Base-by-base conservation (phyloP, 2,113 vertebrate species). In the Neolamprologus falcicula region DNA sequence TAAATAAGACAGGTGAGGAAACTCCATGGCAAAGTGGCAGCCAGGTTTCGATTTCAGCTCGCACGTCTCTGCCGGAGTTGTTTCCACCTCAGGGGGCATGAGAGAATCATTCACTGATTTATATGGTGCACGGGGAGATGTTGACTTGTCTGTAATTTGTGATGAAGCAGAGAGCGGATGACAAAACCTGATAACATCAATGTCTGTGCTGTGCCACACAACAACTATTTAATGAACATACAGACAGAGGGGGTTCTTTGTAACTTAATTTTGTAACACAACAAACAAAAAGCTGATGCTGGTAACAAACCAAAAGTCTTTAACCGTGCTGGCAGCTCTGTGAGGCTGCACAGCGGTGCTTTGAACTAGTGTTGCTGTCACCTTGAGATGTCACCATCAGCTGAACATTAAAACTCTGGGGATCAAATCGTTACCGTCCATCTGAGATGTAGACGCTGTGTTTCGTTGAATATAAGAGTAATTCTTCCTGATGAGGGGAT, bases 51-150 rank as follows among this genome's bases (percentile, higher is more conserved):
- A 86, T 84, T 87, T 83, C 24, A 89, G 86, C 45, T 83, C 40
- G 2, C 13, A 21, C 47, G 26, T 82, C 40, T 78, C 59, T 78
- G 79, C 9, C 42, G 19, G 89, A 81, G 33, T 17, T 54, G 61
- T 86, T 91, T 86, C 80, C 54, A 61, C 86, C 80, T 87, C 66
- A 53, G 76, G 86, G 82, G 85, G 40, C n/a, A 47, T 52, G 86
- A 80, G 14, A 57, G 86, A 83, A 17, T 45, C 61, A 55, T 78
- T 50, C 57, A 4, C 47, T 71, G 76, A 89, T 84, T 85, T 26
- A 7, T 76, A 81, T 59, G 83, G 40, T 81, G 81, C 61, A 83
- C 19, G 4, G 31, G 53, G 35, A 55, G 66, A 45, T 31, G 12
- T 42, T 26, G 3, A 37, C 37, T 28, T 31, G 54, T 82, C 33